Percentiles rank a stretch among this genome's conserved stretches.
Conservation (phyloP, 2,888 invertebrate genomes). For the Poecilobothrus nobilitatus region DNA sequence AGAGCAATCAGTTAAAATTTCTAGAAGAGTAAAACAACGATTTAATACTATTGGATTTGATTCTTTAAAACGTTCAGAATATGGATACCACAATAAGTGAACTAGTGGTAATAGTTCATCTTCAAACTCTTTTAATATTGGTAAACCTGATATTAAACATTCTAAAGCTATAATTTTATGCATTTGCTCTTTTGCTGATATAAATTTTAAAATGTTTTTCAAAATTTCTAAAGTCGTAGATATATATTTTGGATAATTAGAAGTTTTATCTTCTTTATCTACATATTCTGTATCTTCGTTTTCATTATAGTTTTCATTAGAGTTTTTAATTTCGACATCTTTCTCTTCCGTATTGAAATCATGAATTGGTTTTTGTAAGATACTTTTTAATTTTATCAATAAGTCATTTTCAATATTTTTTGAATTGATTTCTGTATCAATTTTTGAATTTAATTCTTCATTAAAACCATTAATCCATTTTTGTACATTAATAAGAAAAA, state of each 20-base stretch:
- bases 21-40: slow-evolving; percentile 54
- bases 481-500: slow-evolving; percentile 55
- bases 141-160: slow-evolving; percentile 54
- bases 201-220: slow-evolving; percentile 55
- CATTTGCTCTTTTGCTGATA: slow-evolving; percentile 49
- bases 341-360: slow-evolving; percentile 45
- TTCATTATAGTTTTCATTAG: no score
- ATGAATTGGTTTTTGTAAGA: slow-evolving; percentile 26
- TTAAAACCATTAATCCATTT: slow-evolving; percentile 46
- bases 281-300: slow-evolving; percentile 23
- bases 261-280: slow-evolving; percentile 21
- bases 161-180: slow-evolving; percentile 55
- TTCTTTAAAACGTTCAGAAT: slow-evolving; percentile 56
- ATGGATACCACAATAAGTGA: slow-evolving; percentile 63
- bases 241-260: slow-evolving; percentile 51
- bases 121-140: slow-evolving; percentile 52
- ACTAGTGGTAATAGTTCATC: slow-evolving; percentile 66
- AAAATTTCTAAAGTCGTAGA: slow-evolving; percentile 54
- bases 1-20: slow-evolving; percentile 52
- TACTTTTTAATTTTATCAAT: neutral
- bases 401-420: neutral
- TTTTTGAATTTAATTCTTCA: slow-evolving; percentile 24
- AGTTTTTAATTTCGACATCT: slow-evolving; percentile 32
- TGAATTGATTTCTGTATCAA: neutral
- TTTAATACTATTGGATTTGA: slow-evolving; percentile 36